phyloP scores from a whole-genome alignment of 2,888 invertebrate species.

The Coronaproctus castanopsis region DNA sequence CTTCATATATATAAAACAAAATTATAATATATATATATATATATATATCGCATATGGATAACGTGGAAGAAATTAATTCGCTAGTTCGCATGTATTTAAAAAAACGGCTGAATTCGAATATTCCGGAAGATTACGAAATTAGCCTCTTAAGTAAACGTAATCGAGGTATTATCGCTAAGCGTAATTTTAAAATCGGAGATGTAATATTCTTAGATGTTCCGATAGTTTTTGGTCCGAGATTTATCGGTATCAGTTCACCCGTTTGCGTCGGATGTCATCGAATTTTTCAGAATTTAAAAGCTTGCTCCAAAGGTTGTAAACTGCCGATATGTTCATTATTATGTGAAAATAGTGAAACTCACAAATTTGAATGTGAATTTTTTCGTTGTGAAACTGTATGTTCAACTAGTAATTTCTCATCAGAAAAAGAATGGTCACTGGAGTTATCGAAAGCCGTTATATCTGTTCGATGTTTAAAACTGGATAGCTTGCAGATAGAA shows the following conservation, averaged over 20 bases:
- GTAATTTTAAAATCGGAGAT: conserved; percentile 44
- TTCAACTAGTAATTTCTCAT: conserved; percentile 7
- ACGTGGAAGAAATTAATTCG: neutral
- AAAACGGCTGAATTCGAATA: neutral
- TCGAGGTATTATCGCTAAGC: conserved; percentile 42
- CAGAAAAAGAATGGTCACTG: conserved; percentile 23
- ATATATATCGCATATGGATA: no score
- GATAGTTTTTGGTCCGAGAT: conserved; percentile 40
- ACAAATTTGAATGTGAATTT: conserved; percentile 42
- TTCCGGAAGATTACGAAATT: neutral
- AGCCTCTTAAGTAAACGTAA: neutral
- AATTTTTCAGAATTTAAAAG: conserved; percentile 6
- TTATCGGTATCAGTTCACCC: conserved; percentile 40
- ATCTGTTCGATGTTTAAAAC: conserved; percentile 28
- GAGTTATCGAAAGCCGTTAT: conserved; percentile 28
- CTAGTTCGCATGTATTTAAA: neutral
- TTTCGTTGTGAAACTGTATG: conserved; percentile 36
- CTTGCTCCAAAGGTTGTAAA: conserved; percentile 41
- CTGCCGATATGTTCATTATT: conserved; percentile 42
- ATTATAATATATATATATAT: no score
- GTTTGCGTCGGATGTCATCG: conserved; percentile 18
- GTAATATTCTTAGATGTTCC: conserved; percentile 49
- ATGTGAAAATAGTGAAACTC: conserved; percentile 38
- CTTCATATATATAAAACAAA: no score
- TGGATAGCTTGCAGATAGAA: conserved; percentile 30